Evolutionary conservation across 23 tunicate species (phyloP).

Genomic region (Pegea sp.): DNA sequence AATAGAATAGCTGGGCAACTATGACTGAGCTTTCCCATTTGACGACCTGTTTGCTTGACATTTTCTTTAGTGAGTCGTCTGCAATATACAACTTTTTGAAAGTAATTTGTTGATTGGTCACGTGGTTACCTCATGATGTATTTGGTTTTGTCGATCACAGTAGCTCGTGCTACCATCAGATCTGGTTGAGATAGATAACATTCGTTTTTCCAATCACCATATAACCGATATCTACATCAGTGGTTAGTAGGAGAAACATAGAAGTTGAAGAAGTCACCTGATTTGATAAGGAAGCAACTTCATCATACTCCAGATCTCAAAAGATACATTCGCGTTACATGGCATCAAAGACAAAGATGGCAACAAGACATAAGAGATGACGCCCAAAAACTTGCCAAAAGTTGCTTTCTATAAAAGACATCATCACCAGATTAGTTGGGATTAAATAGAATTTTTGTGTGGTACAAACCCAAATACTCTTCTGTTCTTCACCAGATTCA

Average conservation of each 20-base stretch:
- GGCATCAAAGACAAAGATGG: conserved; percentile 55
- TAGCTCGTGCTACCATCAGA: conserved; percentile 60
- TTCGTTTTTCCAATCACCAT: conserved; percentile 92
- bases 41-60: conserved; percentile 98
- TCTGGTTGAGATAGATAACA: conserved; percentile 64
- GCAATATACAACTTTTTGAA: background rate
- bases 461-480: conserved; percentile 15
- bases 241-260: too few relatives aligned
- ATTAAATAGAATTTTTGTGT: background rate
- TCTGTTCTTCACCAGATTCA: conserved; percentile 6
- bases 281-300: conserved; percentile 56
- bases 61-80: conserved; percentile 92
- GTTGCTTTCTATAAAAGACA: conserved; percentile 8
- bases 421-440: background rate
- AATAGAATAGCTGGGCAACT: conserved; percentile 71
- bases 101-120: background rate
- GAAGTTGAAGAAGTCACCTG: conserved; percentile 22
- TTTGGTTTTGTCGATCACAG: conserved; percentile 73
- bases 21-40: conserved; percentile 94
- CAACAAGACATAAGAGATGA: conserved; percentile 28
- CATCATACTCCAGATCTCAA: conserved; percentile 66
- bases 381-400: conserved; percentile 44
- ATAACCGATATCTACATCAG: conserved; percentile 51
- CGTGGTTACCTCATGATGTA: conserved; percentile 73
- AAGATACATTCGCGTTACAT: conserved; percentile 72